Evolutionary conservation across 2,797 vertebrate species (phyloP).

Genomic region (Cichlasoma orientale): DNA sequence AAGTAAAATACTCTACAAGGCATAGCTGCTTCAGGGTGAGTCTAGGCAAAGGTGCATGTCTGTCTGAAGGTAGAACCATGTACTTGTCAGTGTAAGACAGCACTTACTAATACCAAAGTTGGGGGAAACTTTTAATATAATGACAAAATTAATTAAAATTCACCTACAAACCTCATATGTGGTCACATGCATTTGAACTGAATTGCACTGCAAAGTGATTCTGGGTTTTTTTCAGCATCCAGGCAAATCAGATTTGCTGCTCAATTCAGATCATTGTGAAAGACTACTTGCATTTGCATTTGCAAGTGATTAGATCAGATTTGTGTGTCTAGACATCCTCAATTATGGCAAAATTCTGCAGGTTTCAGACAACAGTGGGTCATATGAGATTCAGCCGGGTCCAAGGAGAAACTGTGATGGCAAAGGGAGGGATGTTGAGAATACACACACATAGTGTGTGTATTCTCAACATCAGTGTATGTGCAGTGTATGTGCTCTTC

Average conservation of each 20-base stretch:
- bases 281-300: not conserved
- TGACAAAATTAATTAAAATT: not conserved
- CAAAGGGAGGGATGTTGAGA: too few species aligned
- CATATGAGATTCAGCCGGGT: not conserved
- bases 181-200: not conserved
- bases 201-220: not conserved
- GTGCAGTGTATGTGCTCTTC: too few species aligned
- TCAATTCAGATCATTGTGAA: not conserved
- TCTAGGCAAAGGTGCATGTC: not conserved
- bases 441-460: too few species aligned
- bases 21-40: too few species aligned
- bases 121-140: not conserved
- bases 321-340: not conserved
- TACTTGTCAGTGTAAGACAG: not conserved
- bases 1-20: not conserved
- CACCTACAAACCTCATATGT: too few species aligned
- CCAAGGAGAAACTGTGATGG: too few species aligned
- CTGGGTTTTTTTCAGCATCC: not conserved
- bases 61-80: not conserved
- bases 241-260: not conserved
- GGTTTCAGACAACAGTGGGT: not conserved
- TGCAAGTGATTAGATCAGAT: not conserved
- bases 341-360: not conserved
- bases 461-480: too few species aligned
- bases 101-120: not conserved